Base-by-base conservation (phyloP, 2,888 invertebrate species). In the Morinoia aosen region DNA sequence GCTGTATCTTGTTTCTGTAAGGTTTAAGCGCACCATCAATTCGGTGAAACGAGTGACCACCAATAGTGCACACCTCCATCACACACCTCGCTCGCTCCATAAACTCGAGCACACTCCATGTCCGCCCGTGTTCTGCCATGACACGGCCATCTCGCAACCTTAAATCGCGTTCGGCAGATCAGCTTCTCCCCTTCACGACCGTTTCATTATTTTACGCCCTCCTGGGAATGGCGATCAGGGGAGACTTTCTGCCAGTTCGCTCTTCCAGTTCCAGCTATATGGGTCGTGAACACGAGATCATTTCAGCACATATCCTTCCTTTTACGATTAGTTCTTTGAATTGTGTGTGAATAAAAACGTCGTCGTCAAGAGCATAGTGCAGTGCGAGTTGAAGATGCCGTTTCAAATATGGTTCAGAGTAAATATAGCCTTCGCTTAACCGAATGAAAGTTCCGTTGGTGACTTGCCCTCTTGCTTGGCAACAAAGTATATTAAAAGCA, bases 161-260 rank as follows among this genome's bases (percentile, higher is more conserved):
- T 40, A 90, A 90, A 40, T 48, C 90, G 90, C 8, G 39, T 14
- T 90, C 11, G 7, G 33, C 90, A 10, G 90, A 39, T 90, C 40
- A 16, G 40, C 90, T 90, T 90, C 90, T 11, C 90, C 40, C 39
- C 39, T 90, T 90, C 90, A 90, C 48, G 90, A 39, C 90, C 90
- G 48, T 39, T 90, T 90, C 48, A 90, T 90, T 90, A 90, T 90
- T 90, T 90, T 11, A 90, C 90, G 90, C 48, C 90, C 48, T 90
- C 48, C 19, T 48, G 48, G 12, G 90, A 90, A 40, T 19, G 48
- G 40, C 90, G 14, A 90, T 90, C 76, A 76, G 33, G 25, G 33
- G 76, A 76, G 90, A 11, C 90, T 90, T 48, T 90, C 39, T 90
- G 39, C 90, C 48, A 48, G 90, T 90, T 90, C 90, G 90, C 48